Base-by-base conservation (phyloP, 2,113 vertebrate species). In the Mugil cephalus region DNA sequence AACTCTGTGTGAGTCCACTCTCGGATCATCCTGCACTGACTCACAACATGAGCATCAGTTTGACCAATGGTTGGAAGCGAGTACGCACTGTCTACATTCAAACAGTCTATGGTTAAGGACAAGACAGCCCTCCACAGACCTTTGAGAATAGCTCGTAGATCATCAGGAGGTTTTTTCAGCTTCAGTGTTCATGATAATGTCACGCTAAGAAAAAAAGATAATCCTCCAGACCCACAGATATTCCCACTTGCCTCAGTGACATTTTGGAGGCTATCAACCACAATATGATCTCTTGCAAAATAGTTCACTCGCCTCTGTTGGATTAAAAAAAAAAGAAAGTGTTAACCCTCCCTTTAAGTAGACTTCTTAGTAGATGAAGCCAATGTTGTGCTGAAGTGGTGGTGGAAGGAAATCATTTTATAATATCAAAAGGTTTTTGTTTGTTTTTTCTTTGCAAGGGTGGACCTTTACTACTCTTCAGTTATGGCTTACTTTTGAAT, bases 201-300 rank as follows among this genome's bases (percentile, higher is more conserved):
- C 52, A 59, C 42, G 65, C 47, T 50, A 50, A 56, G 68, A 21
- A 10, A 30, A 30, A 30, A 30, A 30, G 24, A 30, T 40, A 15
- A 24, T 46, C 42, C 42, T 18, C 6, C 11, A 46, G 42, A 15
- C 7, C 42, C 9, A 46, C 8, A 39, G 9, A 42, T 62, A 36
- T 50, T 50, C 9, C 36, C 19, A 15, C 14, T 53, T 19, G 58
- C 34, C 35, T 64, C 36, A 48, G 24, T 65, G 59, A 74, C 58
- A 83, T 78, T 78, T 69, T 64, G 53, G 39, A 69, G 47, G 12
- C 15, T 51, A 55, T 55, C 47, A 65, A 54, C 36, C 43, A 9
- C 17, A n/a, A 9, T 40, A 52, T 35, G n/a, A 13, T 36, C 4
- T 46, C 24, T 43, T 30, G 24, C 24, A 11, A 55, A 76, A 69